phyloP scores from a whole-genome alignment of 2,797 vertebrate species.

The Sebastes matsubarae region DNA sequence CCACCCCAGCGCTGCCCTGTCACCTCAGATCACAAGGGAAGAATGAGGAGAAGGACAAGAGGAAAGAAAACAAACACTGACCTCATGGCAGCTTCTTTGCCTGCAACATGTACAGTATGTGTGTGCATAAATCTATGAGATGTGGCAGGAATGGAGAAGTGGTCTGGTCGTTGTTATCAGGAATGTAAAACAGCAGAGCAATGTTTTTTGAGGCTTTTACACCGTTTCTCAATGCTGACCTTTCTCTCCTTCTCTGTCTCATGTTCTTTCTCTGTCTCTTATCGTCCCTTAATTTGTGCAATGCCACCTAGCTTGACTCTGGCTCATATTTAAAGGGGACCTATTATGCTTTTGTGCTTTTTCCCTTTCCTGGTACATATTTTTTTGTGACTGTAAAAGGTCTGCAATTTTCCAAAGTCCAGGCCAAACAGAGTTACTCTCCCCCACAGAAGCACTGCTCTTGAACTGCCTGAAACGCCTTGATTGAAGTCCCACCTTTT shows the following conservation, averaged over 20 bases:
- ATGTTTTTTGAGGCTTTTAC: neutral
- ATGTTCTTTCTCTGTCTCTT: neutral
- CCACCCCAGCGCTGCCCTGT: constrained; percentile 65
- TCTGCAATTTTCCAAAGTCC: no score
- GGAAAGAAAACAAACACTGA: constrained; percentile 63
- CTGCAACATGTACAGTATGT: constrained; percentile 5
- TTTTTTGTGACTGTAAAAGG: no score
- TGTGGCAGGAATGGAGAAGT: constrained; percentile 9
- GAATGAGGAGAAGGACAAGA: constrained; percentile 26
- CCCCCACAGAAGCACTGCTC: no score
- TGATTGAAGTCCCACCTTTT: no score
- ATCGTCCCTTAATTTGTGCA: neutral
- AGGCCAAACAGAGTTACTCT: no score
- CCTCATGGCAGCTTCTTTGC: constrained; percentile 64
- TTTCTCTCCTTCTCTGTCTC: neutral
- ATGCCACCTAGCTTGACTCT: neutral
- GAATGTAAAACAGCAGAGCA: neutral
- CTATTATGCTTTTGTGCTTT: no score
- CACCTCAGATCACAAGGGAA: constrained; percentile 69
- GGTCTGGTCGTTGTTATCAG: neutral
- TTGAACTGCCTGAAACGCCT: no score
- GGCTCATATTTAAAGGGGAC: neutral
- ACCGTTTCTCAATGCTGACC: neutral
- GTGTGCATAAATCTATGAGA: constrained; percentile 1
- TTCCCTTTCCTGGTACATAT: no score